Conservation (phyloP, 2,797 vertebrate genomes). For the Lacerta viridis region DNA sequence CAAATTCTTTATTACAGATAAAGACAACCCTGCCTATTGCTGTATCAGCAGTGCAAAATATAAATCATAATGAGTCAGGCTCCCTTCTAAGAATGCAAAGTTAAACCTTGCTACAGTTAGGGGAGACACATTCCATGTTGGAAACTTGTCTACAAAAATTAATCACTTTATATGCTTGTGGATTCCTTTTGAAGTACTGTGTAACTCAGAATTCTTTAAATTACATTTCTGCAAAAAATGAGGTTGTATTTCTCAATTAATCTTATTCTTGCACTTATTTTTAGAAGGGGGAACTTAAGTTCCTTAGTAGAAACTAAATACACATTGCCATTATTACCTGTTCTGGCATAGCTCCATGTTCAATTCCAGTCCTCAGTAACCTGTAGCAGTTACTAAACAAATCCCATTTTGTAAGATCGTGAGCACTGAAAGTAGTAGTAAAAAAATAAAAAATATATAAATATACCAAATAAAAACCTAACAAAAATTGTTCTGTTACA, state of each 20-base stretch:
- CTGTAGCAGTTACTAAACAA: constrained; percentile 98
- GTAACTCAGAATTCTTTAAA: neutral
- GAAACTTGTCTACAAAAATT: neutral
- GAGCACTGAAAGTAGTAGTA: constrained; percentile 86
- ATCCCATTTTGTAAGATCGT: constrained; percentile 98
- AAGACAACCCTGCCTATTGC: neutral
- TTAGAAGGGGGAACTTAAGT: neutral
- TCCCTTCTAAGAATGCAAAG: neutral
- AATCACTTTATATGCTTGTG: neutral
- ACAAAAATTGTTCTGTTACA: constrained; percentile 6
- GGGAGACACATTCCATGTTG: neutral
- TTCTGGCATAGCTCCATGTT: constrained; percentile 99
- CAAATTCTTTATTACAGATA: constrained; percentile 8
- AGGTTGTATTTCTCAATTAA: neutral
- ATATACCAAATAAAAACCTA: constrained; percentile 20
- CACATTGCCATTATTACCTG: constrained; percentile 81
- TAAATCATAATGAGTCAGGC: neutral
- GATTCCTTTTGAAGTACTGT: neutral
- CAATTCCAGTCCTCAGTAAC: constrained; percentile 96
- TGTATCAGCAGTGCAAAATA: neutral
- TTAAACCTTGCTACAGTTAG: neutral
- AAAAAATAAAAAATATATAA: constrained; percentile 58
- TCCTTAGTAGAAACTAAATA: neutral
- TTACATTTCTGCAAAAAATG: neutral
- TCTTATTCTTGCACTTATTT: neutral